Conservation (phyloP, 2,113 vertebrate genomes). For the Vicugna pacos region DNA sequence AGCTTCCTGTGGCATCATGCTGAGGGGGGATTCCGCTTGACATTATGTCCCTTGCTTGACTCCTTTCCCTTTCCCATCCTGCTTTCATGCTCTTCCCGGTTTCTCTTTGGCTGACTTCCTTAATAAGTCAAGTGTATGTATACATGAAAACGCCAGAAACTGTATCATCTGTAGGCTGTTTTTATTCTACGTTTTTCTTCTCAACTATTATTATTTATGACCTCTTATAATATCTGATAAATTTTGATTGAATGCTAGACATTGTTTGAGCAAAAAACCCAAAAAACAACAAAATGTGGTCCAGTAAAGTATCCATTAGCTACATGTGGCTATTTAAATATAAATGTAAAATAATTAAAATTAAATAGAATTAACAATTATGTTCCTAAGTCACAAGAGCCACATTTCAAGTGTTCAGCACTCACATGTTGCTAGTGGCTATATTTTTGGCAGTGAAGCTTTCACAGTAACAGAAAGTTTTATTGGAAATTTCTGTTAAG, state of each 20-base stretch:
- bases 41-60: background rate
- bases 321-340: background rate
- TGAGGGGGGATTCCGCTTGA: background rate
- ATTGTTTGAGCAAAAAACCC: background rate
- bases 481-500: background rate
- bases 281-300: background rate
- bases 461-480: background rate
- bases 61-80: background rate
- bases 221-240: background rate
- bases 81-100: rapidly evolving
- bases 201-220: background rate
- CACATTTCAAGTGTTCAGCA: background rate
- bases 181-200: background rate
- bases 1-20: background rate
- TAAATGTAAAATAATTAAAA: background rate
- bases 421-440: background rate
- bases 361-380: background rate
- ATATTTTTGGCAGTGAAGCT: background rate
- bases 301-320: background rate
- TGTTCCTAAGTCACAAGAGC: background rate
- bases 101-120: background rate
- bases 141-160: background rate
- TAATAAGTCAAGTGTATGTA: background rate
- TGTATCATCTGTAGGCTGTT: background rate
- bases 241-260: background rate